Percentiles rank a stretch among this genome's conserved stretches.
phyloP scores from a whole-genome alignment of 2,113 vertebrate species.

The Benitochromis conjunctus region DNA sequence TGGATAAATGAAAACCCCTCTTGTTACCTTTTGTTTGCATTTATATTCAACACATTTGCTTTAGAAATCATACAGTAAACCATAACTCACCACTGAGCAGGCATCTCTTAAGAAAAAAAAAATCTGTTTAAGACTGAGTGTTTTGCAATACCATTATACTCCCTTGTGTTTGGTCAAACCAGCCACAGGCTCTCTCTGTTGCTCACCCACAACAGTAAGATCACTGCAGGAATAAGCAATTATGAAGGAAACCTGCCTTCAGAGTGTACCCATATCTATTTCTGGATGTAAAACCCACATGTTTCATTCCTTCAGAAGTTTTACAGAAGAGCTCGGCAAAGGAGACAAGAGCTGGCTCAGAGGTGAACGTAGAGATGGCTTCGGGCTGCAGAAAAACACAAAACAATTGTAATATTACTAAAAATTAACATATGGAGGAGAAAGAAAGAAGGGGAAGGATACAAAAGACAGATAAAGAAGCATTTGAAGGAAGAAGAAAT shows the following conservation, averaged over 20 bases:
- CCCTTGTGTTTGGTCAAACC: neutral
- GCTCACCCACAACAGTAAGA: neutral
- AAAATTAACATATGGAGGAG: neutral
- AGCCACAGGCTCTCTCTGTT: neutral
- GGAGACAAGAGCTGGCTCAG: constrained; percentile 89
- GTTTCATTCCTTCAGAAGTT: constrained; percentile 79
- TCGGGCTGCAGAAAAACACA: constrained; percentile 79
- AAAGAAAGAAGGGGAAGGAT: neutral
- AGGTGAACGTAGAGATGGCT: constrained; percentile 93
- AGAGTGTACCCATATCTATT: neutral
- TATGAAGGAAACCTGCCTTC: neutral
- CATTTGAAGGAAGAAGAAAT: neutral
- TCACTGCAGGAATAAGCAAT: neutral
- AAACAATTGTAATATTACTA: neutral
- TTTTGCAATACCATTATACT: neutral
- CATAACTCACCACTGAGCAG: neutral
- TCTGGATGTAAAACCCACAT: constrained; percentile 58
- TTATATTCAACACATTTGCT: neutral
- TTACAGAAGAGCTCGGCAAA: constrained; percentile 97
- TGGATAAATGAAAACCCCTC: neutral
- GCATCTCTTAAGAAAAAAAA: neutral
- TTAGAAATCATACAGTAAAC: neutral
- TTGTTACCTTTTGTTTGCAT: neutral
- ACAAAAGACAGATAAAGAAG: neutral
- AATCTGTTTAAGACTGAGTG: neutral